A percentile compares a stretch with the other conserved stretches of the same genome.
phyloP scores from a whole-genome alignment of 2,797 vertebrate species.

The Carduelis carduelis region DNA sequence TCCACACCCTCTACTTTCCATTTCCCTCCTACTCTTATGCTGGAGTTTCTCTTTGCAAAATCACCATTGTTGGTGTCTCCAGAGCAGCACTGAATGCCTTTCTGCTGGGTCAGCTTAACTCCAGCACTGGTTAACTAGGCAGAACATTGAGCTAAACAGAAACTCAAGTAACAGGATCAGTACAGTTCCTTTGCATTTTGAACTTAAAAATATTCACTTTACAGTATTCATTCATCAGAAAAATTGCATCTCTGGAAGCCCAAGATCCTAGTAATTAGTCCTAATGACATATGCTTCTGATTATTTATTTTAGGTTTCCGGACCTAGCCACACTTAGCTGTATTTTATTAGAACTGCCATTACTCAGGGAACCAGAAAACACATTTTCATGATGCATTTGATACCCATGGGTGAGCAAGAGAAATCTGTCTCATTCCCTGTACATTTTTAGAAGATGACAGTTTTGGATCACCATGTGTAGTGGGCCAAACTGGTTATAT shows the following conservation, averaged over 20 bases:
- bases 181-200: background rate
- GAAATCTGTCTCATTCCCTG: background rate
- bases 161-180: background rate
- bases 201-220: background rate
- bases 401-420: background rate
- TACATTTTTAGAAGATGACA: background rate
- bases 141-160: background rate
- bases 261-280: background rate
- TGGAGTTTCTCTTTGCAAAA: background rate
- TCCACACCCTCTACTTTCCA: background rate
- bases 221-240: background rate
- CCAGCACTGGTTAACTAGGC: background rate
- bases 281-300: background rate
- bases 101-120: background rate
- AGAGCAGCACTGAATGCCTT: fast-evolving
- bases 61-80: background rate
- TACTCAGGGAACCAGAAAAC: background rate
- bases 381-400: background rate
- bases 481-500: conserved; percentile 52
- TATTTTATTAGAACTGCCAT: background rate
- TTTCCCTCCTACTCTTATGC: background rate
- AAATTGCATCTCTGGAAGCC: background rate
- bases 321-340: background rate
- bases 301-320: background rate
- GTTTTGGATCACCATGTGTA: conserved; percentile 1